A percentile compares a stretch with the other conserved stretches of the same genome.
Evolutionary conservation across 2,797 vertebrate species (phyloP).

Genomic region (Lemur catta): DNA sequence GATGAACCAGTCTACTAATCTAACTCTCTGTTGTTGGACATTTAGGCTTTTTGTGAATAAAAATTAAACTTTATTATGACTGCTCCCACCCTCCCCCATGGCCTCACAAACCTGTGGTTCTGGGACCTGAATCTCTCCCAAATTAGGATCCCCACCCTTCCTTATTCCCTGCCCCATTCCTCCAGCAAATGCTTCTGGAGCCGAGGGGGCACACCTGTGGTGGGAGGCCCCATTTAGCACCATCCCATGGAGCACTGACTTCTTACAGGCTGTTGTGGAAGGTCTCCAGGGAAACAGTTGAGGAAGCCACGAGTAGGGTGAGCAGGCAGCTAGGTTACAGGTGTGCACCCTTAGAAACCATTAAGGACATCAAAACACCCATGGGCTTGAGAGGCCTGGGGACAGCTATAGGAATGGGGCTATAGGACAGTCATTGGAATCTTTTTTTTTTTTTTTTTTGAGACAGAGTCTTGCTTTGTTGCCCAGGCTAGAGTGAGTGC

Average conservation of each 20-base stretch:
- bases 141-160: not conserved
- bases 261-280: not conserved
- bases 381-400: not conserved
- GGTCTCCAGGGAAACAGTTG: not conserved
- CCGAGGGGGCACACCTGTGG: too few relatives aligned
- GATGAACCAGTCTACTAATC: not conserved
- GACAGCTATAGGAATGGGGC: not conserved
- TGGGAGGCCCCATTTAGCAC: not conserved
- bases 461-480: too few relatives aligned
- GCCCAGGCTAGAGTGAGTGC: too few relatives aligned
- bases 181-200: not conserved
- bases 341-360: not conserved
- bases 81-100: not conserved
- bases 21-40: not conserved
- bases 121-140: not conserved
- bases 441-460: too few relatives aligned
- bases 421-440: not conserved
- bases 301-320: not conserved
- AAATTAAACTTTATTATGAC: not conserved
- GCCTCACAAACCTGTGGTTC: not conserved
- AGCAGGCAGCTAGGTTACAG: not conserved
- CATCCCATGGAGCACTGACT: not conserved
- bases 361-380: not conserved
- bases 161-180: not conserved
- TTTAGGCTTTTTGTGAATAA: constrained; percentile 19